Base-by-base conservation (phyloP, 2,888 invertebrate genomes). In the Oasisia sp. region DNA sequence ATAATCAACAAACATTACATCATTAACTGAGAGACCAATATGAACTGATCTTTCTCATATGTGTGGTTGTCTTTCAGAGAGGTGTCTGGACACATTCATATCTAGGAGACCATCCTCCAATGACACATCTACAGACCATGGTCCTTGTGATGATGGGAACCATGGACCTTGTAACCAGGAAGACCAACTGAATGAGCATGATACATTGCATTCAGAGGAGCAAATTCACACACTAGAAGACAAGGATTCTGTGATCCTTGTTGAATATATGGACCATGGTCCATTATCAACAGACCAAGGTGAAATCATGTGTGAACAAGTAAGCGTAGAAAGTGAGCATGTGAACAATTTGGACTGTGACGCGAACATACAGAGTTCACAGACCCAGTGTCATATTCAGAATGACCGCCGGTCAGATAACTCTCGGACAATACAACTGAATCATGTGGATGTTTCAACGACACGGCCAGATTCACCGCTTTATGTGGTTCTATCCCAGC, bases 31-130 rank as follows among this genome's bases (percentile, higher is more conserved):
- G 19, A 74, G 27, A 27, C 74, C 74, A 74, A 7, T 74, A 74
- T 44, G 32, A 90, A 44, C 8, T 90, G 90, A 44, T 32, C 74
- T 27, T 74, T 74, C n/a, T 19, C 38, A 7, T 50, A 50, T 50
- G 50, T 9, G 45, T 91, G 27, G 5, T 56, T 44, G 32, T 91
- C 56, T 93, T 93, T 58, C 93, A 94, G 94, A 94, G 92, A 93
- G 93, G 92, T 92, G 92, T 89, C 92, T 94, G 12, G 94, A 94
- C 91, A 74, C 89, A 32, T 94, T 94, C 92, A 44, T 94, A 19
- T 89, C 14, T 91, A 11, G 50, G 14, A 45, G 45, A 32, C 91
- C 14, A 7, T 74, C 74, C 27, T n/a, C 74, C 74, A 74, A 27
- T 27, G 27, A 74, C 5, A 27, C 74, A 74, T 74, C 74, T 74